A percentile compares a stretch with the other conserved stretches of the same genome.
phyloP scores from a whole-genome alignment of 1,140 invertebrate genomes.

The Cataglyphis hispanica region DNA sequence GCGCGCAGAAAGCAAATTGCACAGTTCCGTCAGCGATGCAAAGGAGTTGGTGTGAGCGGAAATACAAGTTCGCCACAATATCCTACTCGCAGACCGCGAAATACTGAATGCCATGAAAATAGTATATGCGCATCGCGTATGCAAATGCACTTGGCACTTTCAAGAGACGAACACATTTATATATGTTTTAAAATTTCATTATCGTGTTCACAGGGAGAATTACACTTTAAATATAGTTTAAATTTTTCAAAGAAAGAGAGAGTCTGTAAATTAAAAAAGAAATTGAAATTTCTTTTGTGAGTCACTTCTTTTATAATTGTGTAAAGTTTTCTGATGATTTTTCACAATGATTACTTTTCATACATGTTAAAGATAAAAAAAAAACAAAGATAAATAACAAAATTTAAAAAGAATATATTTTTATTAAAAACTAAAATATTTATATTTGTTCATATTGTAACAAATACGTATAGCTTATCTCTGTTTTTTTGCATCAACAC shows the following conservation, averaged over 20 bases:
- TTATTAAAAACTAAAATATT: not conserved
- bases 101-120: conserved; percentile 24
- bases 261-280: not conserved
- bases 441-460: not conserved
- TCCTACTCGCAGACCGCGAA: not conserved
- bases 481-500: not conserved
- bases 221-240: not conserved
- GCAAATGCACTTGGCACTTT: conserved; percentile 17
- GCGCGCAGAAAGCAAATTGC: conserved; percentile 23
- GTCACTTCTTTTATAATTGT: not conserved
- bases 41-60: conserved; percentile 22
- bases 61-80: not conserved
- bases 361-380: not conserved
- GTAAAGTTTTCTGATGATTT: not conserved
- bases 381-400: not conserved
- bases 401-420: not conserved
- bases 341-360: not conserved
- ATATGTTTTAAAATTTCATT: conserved; percentile 1
- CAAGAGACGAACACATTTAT: conserved; percentile 4
- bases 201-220: not conserved
- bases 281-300: not conserved
- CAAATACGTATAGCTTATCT: not conserved
- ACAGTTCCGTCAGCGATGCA: conserved; percentile 12
- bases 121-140: conserved; percentile 1
- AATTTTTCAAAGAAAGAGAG: not conserved